Base-by-base conservation (phyloP, 2,113 vertebrate genomes). In the Mirounga angustirostris region DNA sequence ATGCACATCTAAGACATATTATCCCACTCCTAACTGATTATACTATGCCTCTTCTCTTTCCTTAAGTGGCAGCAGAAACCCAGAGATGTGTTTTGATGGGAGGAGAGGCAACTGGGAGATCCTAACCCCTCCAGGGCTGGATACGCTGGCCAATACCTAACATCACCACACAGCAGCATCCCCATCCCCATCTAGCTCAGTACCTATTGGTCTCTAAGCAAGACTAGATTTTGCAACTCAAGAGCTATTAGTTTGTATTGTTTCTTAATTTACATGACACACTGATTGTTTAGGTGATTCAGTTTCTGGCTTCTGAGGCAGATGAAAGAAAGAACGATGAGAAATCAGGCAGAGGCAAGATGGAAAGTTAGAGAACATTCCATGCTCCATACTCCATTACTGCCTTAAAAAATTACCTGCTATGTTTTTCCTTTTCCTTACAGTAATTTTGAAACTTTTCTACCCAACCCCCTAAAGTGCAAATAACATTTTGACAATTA, bases 401-500 rank as follows among this genome's bases (percentile, higher is more conserved):
- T 76, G 58, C 36, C 79, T 94, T 89, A 54, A 67, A 88, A 94
- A 85, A 59, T 83, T 54, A 50, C 14, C 65, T 59, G 89, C 40
- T 82, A 8, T 12, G 1, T 28, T 81, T 81, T 87, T 80, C 19
- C n/a, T 79, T 95, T 61, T 40, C 46, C n/a, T 95, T 86, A 40
- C 0, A 79, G 59, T 33, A 78, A 15, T 73, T 89, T 85, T 94
- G n/a, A 97, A 94, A 94, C 15, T 95, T 95, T 46, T 54, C 65
- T 58, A 43, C 78, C 67, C 7, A 22, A 6, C 19, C 4, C 4
- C 15, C 28, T 54, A 74, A 33, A 82, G 54, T 87, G 36, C 46
- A 94, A 93, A 78, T 93, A 91, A 56, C 19, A 58, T 85, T 61
- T 56, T 80, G 91, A 84, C 46, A 96, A 65, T 92, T 69, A 76